Percentiles rank a stretch among this genome's conserved stretches.
Conservation (phyloP, 2,888 invertebrate genomes). For the Plebejus anna region DNA sequence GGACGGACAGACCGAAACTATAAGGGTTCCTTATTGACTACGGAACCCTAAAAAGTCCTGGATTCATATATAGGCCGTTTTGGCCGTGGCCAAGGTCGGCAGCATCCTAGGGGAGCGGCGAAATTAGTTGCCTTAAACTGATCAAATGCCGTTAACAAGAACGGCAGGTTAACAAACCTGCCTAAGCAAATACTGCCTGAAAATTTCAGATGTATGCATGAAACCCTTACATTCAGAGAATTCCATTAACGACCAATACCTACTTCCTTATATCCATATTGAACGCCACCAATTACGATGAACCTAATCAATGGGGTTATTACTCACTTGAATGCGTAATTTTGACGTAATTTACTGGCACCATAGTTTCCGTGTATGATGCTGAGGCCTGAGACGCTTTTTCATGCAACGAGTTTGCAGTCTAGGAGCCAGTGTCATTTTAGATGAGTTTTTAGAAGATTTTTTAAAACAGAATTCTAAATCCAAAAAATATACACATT, state of each 20-base stretch:
- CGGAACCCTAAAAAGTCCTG: no score
- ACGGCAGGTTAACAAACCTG: no score
- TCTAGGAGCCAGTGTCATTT: conserved; percentile 22
- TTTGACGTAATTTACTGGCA: conserved; percentile 27
- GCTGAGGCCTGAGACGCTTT: conserved; percentile 32
- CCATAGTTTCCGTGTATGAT: conserved; percentile 32
- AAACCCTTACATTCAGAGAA: background rate
- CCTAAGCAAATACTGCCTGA: background rate
- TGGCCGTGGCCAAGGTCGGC: no score
- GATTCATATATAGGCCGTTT: no score
- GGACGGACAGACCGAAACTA: no score
- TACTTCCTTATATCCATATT: background rate
- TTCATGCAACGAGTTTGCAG: conserved; percentile 30
- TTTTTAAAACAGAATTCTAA: background rate
- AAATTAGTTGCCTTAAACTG: no score
- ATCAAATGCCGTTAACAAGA: no score
- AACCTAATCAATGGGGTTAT: conserved; percentile 36
- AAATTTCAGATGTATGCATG: background rate
- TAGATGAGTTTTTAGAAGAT: background rate
- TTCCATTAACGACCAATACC: background rate
- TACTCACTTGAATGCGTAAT: conserved; percentile 40
- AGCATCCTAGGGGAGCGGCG: no score
- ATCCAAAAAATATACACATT: background rate
- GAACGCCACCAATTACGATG: background rate
- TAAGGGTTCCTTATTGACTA: no score